Percentiles rank a stretch among this genome's conserved stretches.
These are phyloP conservation scores for Sciurus vulgaris DNA, from an alignment of 2,797 vertebrate genomes.

Conservation along the genomic window DNA sequence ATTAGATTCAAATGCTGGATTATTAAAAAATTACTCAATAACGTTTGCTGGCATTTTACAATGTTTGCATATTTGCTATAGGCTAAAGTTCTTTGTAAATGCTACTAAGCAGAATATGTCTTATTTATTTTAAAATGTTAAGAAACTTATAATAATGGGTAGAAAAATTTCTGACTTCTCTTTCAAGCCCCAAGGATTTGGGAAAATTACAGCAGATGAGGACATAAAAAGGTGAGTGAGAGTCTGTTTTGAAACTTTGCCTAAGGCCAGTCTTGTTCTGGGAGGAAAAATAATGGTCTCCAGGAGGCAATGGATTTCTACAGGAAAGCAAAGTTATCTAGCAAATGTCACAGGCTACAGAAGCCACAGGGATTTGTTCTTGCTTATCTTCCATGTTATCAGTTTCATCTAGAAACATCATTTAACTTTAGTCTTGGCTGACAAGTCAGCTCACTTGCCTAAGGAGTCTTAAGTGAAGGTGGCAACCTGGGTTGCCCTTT, in stretches of 20 bases:
- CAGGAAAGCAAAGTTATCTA: neutral
- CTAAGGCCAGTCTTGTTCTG: neutral
- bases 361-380: neutral
- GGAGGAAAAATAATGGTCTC: neutral
- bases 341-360: neutral
- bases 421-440: neutral
- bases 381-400: neutral
- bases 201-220: neutral
- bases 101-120: neutral
- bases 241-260: constrained; percentile 43
- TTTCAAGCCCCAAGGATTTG: neutral
- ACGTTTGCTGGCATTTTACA: constrained; percentile 4
- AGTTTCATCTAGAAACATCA: neutral
- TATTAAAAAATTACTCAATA: constrained; percentile 25
- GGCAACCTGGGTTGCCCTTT: neutral
- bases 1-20: constrained; percentile 19
- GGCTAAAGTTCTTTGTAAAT: neutral
- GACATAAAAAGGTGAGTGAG: neutral
- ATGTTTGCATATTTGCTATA: neutral
- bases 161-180: constrained; percentile 37
- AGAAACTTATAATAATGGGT: neutral
- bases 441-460: neutral
- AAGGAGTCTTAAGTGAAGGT: neutral
- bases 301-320: neutral
- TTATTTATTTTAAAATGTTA: neutral